These are phyloP conservation scores for Tanaodytes sp. DNA, from an alignment of 2,888 invertebrate species.

Conservation along the genomic window DNA sequence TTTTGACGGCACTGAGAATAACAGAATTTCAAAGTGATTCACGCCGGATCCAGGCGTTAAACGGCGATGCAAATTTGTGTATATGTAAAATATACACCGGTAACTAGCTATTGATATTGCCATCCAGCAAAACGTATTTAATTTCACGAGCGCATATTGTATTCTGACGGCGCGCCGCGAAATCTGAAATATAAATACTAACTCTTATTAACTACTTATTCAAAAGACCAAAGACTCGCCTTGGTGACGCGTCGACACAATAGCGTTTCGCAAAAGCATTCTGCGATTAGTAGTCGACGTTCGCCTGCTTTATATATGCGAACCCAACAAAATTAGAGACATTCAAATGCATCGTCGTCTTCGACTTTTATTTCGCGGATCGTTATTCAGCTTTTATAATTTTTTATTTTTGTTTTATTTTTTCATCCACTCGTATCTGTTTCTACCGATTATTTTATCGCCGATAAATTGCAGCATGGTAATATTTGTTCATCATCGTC, in stretches of 20 bases:
- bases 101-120: no score
- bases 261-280: conserved; percentile 15
- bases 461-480: no score
- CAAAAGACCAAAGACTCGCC: conserved; percentile 33
- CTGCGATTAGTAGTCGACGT: conserved; percentile 12
- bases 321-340: conserved; percentile 10
- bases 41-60: no score
- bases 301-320: conserved; percentile 15
- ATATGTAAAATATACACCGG: no score
- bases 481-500: no score
- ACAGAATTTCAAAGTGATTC: no score
- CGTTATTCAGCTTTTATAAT: no score
- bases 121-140: conserved; percentile 10
- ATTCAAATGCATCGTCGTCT: conserved; percentile 11
- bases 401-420: no score
- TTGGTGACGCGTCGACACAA: conserved; percentile 23
- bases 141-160: conserved; percentile 23
- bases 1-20: no score
- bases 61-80: no score
- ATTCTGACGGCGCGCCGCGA: conserved; percentile 25
- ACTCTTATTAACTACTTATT: conserved; percentile 30
- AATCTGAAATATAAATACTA: conserved; percentile 40
- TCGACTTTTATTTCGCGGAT: conserved; percentile 25
- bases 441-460: no score
- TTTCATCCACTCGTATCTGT: no score